Evolutionary conservation across 2,113 vertebrate species (phyloP).

Genomic region (Engystomops pustulosus): DNA sequence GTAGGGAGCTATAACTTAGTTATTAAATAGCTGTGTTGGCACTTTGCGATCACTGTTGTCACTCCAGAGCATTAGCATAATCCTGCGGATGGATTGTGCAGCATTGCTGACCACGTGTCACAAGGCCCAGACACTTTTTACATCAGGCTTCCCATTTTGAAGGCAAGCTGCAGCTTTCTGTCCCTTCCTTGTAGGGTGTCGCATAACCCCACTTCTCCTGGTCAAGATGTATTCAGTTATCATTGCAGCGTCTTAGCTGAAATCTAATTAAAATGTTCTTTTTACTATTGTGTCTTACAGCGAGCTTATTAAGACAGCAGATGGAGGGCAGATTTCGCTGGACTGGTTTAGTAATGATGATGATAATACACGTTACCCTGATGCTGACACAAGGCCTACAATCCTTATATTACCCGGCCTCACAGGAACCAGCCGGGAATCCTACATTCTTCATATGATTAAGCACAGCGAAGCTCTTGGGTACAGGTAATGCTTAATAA

Average conservation of each 20-base stretch:
- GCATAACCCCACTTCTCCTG: background rate
- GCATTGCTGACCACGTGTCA: background rate
- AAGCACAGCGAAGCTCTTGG: constrained; percentile 90
- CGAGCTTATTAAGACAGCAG: constrained; percentile 93
- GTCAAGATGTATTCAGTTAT: background rate
- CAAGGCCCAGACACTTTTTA: background rate
- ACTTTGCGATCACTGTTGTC: too few species aligned
- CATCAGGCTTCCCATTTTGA: background rate
- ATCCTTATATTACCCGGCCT: constrained; percentile 91
- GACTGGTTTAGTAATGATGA: constrained; percentile 97
- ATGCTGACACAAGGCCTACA: constrained; percentile 86
- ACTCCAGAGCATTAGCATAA: too few species aligned
- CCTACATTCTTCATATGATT: constrained; percentile 98
- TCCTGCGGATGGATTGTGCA: too few species aligned
- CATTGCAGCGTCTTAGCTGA: background rate
- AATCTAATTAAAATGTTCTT: constrained; percentile 8
- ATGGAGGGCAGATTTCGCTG: constrained; percentile 98
- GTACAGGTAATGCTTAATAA: constrained; percentile 83
- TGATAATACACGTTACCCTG: constrained; percentile 79
- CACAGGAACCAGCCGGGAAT: constrained; percentile 96
- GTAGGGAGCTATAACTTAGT: too few species aligned
- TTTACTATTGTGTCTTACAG: constrained; percentile 76
- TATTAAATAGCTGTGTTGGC: too few species aligned
- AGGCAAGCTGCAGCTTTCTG: background rate
- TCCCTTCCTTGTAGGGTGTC: background rate